Conservation (phyloP, 1,140 invertebrate genomes). For the Cecropterus lyciades region DNA sequence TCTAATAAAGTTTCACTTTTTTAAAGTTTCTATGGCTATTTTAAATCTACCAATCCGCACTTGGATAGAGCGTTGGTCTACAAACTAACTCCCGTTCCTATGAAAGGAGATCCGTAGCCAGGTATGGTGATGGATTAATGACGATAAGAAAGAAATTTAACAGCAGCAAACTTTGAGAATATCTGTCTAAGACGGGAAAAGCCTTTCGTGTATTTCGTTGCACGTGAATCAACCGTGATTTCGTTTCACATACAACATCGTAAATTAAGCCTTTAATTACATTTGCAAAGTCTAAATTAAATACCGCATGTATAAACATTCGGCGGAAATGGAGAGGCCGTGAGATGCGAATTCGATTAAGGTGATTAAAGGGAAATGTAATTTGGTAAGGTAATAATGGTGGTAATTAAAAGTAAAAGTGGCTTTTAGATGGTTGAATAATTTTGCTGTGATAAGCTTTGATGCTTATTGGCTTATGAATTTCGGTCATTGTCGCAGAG, state of each 20-base stretch:
- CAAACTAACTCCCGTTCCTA: too few relatives aligned
- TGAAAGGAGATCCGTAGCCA: too few relatives aligned
- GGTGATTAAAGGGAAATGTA: constrained; percentile 17
- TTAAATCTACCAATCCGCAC: too few relatives aligned
- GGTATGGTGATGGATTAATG: too few relatives aligned
- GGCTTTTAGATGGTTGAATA: background rate
- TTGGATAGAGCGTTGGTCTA: too few relatives aligned
- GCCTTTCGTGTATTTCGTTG: constrained; percentile 46
- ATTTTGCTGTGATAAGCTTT: too few relatives aligned
- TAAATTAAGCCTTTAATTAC: constrained; percentile 58
- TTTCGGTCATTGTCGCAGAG: too few relatives aligned
- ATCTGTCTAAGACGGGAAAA: constrained; percentile 40
- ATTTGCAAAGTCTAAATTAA: constrained; percentile 53
- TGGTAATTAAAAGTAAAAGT: background rate
- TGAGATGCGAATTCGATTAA: constrained; percentile 19
- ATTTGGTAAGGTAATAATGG: constrained; percentile 24
- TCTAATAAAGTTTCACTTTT: too few relatives aligned
- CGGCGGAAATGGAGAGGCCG: constrained; percentile 1
- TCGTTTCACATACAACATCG: constrained; percentile 53
- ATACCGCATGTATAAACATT: constrained; percentile 31
- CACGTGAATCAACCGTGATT: constrained; percentile 55
- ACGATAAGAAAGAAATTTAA: too few relatives aligned
- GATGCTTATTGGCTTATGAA: too few relatives aligned
- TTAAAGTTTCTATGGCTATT: too few relatives aligned
- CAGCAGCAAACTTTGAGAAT: background rate